phyloP scores from a whole-genome alignment of 37 sponge, comb jelly and placozoan species.

The Dysidea cf. avara region DNA sequence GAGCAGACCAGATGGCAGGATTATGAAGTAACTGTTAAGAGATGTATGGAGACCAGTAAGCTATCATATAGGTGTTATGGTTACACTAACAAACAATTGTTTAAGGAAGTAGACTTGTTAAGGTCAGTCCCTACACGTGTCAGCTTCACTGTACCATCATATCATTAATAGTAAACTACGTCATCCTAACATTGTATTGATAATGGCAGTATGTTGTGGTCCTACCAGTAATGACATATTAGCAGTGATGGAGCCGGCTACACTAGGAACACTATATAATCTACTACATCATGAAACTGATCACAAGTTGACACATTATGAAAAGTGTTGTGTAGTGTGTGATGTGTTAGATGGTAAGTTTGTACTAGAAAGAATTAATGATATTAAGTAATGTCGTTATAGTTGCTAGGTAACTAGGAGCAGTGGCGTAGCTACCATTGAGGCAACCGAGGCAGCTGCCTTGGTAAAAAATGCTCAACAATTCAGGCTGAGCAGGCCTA shows the following conservation, averaged over 20 bases:
- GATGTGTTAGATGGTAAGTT: constrained; percentile 25
- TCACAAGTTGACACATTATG: no score
- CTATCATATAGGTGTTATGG: background rate
- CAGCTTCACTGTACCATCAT: no score
- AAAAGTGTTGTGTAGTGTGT: no score
- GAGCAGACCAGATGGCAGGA: background rate
- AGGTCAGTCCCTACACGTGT: no score
- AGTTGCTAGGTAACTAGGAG: background rate
- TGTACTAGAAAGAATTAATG: no score
- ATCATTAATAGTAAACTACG: background rate
- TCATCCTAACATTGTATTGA: constrained; percentile 28
- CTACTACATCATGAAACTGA: constrained; percentile 15
- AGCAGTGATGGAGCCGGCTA: constrained; percentile 20
- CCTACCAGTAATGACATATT: constrained; percentile 36
- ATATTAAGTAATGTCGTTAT: no score
- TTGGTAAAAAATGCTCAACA: no score
- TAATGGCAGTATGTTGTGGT: constrained; percentile 34
- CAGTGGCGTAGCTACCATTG: no score
- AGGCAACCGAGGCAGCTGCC: no score
- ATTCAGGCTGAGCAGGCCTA: no score
- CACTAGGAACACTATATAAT: constrained; percentile 7
- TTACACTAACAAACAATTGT: no score
- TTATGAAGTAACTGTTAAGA: background rate
- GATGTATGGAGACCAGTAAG: background rate
- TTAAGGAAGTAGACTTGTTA: no score